phyloP scores from a whole-genome alignment of 2,888 invertebrate species.

The Caenorhabditis afra region DNA sequence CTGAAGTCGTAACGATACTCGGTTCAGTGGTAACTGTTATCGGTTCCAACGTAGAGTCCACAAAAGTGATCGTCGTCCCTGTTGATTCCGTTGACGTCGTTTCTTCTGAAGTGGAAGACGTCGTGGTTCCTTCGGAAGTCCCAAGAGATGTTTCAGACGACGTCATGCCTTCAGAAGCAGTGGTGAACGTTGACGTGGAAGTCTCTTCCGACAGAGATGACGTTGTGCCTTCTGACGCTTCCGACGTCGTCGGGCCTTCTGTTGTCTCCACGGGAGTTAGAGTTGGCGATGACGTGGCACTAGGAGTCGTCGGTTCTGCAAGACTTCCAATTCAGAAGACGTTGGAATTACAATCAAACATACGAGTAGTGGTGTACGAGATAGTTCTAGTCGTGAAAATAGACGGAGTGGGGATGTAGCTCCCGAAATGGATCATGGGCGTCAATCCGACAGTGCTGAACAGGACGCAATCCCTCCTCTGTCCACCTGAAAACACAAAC shows the following conservation, averaged over 20 bases:
- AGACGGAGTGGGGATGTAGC: constrained; percentile 18
- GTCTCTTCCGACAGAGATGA: constrained; percentile 7
- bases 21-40: constrained; percentile 12
- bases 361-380: constrained; percentile 8
- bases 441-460: constrained; percentile 45
- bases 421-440: constrained; percentile 44
- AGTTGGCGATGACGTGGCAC: neutral
- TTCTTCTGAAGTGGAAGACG: constrained; percentile 10
- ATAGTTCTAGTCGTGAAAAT: constrained; percentile 5
- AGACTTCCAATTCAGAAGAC: neutral
- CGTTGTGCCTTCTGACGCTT: constrained; percentile 20
- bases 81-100: constrained; percentile 9
- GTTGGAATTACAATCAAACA: neutral
- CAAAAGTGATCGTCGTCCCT: constrained; percentile 29
- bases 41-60: constrained; percentile 34
- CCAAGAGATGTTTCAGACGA: neutral
- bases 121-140: neutral
- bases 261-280: neutral
- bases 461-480: constrained; percentile 36
- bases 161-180: neutral
- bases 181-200: neutral
- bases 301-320: constrained; percentile 27
- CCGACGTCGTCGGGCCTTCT: neutral
- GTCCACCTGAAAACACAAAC: constrained; percentile 36
- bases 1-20: constrained; percentile 7